Evolutionary conservation across 1,140 invertebrate species (phyloP).

Genomic region (Drosophila lowei): DNA sequence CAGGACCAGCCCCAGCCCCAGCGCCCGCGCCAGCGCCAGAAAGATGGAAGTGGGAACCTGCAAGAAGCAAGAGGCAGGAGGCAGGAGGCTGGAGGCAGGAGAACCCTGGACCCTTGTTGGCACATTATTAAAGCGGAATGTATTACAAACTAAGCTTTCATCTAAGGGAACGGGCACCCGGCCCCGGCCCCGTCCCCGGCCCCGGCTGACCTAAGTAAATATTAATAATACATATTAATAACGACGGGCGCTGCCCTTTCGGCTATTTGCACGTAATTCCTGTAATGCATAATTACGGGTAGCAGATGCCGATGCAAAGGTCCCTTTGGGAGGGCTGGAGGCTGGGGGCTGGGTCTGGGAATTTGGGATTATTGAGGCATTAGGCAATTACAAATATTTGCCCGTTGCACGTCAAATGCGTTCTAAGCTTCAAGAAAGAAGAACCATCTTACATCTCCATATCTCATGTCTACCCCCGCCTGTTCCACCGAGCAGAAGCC

Average conservation of each 20-base stretch:
- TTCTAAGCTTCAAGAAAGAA: slow-evolving; percentile 13
- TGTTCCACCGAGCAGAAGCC: background rate
- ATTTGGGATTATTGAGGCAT: slow-evolving; percentile 56
- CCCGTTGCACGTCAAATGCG: slow-evolving; percentile 44
- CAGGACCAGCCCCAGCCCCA: background rate
- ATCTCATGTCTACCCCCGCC: slow-evolving; percentile 19
- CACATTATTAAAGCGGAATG: slow-evolving; percentile 64
- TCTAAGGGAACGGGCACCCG: slow-evolving; percentile 28
- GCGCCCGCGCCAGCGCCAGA: slow-evolving; percentile 2
- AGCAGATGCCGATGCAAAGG: slow-evolving; percentile 15
- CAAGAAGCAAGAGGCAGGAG: too few relatives aligned
- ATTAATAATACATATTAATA: slow-evolving; percentile 83
- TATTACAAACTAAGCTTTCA: slow-evolving; percentile 72
- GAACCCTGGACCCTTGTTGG: slow-evolving; percentile 48
- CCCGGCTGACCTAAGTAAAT: slow-evolving; percentile 79
- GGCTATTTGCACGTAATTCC: slow-evolving; percentile 79
- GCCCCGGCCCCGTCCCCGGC: slow-evolving; percentile 35
- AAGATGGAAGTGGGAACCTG: slow-evolving; percentile 11
- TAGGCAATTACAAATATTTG: slow-evolving; percentile 76
- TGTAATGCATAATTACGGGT: slow-evolving; percentile 68
- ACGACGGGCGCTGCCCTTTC: slow-evolving; percentile 48
- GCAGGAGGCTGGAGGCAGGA: too few relatives aligned
- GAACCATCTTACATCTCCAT: slow-evolving; percentile 25
- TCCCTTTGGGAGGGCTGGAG: too few relatives aligned
- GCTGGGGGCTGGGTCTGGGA: background rate